These are phyloP conservation scores for Morone chrysops DNA, from an alignment of 2,113 vertebrate genomes.

Conservation along the genomic window DNA sequence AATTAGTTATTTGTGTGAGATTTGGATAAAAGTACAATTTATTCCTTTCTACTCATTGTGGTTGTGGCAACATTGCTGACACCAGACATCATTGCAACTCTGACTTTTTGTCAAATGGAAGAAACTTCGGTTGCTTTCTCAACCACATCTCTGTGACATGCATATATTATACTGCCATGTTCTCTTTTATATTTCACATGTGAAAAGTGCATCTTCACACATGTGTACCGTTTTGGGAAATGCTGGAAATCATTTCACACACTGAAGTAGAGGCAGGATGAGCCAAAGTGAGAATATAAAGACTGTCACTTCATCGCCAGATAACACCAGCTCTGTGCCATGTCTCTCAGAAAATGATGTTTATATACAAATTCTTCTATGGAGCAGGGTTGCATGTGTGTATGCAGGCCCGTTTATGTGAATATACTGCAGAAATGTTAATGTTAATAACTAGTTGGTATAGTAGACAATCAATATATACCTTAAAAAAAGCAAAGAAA, in stretches of 20 bases:
- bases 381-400: background rate
- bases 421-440: background rate
- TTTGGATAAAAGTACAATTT: background rate
- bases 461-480: background rate
- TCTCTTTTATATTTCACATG: background rate
- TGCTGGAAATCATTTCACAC: background rate
- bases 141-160: background rate
- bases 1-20: conserved; percentile 16
- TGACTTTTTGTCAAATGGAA: background rate
- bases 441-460: background rate
- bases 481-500: background rate
- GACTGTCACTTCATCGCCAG: background rate
- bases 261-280: background rate
- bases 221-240: background rate
- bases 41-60: background rate
- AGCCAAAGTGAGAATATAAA: conserved; percentile 2
- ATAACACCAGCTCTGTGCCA: too few species aligned
- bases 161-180: background rate
- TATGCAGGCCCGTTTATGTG: background rate
- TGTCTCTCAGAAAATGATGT: background rate
- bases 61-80: background rate
- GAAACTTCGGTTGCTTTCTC: background rate
- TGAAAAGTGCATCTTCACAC: background rate
- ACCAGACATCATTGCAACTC: background rate
- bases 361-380: background rate